phyloP scores from a whole-genome alignment of 2,113 vertebrate species.

The Hyla sarda region DNA sequence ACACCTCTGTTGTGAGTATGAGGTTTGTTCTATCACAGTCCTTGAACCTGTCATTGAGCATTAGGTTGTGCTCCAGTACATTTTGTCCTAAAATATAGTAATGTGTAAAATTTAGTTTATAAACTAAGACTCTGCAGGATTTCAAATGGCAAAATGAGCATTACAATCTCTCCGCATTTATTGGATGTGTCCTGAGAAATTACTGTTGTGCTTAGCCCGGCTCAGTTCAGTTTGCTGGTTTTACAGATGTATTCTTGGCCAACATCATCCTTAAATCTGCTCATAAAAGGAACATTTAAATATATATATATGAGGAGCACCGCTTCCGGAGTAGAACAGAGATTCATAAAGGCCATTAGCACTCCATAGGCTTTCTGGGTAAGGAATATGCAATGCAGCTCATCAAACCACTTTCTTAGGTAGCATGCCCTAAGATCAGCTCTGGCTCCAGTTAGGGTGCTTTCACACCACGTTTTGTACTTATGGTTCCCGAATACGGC shows the following conservation, averaged over 20 bases:
- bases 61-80: slow-evolving; percentile 1
- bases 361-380: too few relatives aligned
- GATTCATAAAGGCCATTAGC: too few relatives aligned
- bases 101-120: slow-evolving; percentile 14
- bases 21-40: background rate
- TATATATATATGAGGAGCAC: background rate
- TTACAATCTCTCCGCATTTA: slow-evolving; percentile 17
- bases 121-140: background rate
- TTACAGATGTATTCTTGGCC: slow-evolving; percentile 8
- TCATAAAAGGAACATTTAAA: slow-evolving; percentile 13
- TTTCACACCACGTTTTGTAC: too few relatives aligned
- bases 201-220: slow-evolving; percentile 20
- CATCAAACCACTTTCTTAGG: too few relatives aligned
- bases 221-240: slow-evolving; percentile 1
- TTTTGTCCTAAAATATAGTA: background rate
- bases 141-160: background rate
- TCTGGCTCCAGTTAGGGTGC: too few relatives aligned
- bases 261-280: background rate
- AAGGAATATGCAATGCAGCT: too few relatives aligned
- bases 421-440: too few relatives aligned
- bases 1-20: background rate
- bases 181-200: slow-evolving; percentile 11
- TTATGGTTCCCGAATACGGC: too few relatives aligned
- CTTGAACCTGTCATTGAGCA: background rate
- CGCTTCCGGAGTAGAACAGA: too few relatives aligned